phyloP scores from a whole-genome alignment of 2,113 vertebrate species.

The Brachionichthys hirsutus region DNA sequence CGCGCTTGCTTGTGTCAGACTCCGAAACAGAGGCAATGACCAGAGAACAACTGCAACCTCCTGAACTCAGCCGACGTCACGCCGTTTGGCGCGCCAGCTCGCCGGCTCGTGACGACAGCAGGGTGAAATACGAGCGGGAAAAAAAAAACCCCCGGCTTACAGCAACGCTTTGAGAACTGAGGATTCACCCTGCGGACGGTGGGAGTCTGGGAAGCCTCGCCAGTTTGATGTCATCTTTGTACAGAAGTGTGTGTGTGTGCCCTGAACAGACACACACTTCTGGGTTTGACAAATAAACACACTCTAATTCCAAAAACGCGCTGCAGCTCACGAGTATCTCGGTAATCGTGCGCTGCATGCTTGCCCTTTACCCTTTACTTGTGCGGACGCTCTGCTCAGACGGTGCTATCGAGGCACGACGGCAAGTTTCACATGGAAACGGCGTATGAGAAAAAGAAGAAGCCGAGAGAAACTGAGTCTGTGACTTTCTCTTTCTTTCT shows the following conservation, averaged over 20 bases:
- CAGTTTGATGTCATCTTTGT: constrained; percentile 10
- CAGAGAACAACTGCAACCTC: constrained; percentile 22
- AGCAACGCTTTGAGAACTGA: neutral
- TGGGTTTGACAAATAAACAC: neutral
- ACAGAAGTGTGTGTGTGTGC: constrained; percentile 7
- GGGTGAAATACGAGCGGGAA: constrained; percentile 20
- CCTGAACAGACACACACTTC: neutral
- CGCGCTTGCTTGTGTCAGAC: constrained; percentile 17
- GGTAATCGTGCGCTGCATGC: neutral
- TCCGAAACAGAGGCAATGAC: constrained; percentile 1
- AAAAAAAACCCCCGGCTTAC: neutral
- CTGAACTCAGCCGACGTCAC: constrained; percentile 49
- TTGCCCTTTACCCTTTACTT: neutral
- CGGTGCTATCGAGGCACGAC: too few relatives aligned
- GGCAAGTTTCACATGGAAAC: neutral
- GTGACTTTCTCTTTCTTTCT: constrained; percentile 41
- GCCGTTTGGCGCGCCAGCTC: constrained; percentile 1
- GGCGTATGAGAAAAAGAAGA: constrained; percentile 28
- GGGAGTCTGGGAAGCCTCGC: constrained; percentile 39
- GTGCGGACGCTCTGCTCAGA: neutral
- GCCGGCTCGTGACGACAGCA: constrained; percentile 47
- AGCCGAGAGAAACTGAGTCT: neutral
- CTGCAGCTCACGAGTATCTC: neutral
- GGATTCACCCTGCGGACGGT: constrained; percentile 1
- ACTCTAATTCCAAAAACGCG: neutral